These are phyloP conservation scores for Theropithecus gelada DNA, from an alignment of 2,113 vertebrate genomes.

Conservation along the genomic window DNA sequence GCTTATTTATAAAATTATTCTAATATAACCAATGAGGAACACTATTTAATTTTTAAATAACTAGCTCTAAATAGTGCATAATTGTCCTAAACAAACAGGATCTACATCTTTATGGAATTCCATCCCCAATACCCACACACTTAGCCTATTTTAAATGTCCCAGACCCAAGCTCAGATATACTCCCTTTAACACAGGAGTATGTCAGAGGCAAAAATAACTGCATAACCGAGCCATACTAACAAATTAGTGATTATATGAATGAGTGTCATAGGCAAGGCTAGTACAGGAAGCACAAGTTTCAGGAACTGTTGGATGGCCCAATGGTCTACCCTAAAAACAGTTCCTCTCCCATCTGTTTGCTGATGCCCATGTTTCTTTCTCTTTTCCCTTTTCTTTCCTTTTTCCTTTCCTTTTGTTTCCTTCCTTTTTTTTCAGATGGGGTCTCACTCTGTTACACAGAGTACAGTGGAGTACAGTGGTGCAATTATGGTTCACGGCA, in stretches of 20 bases:
- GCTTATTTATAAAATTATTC: background rate
- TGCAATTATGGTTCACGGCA: background rate
- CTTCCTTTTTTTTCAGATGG: background rate
- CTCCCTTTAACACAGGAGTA: background rate
- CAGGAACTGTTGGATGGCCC: background rate
- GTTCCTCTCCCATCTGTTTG: background rate
- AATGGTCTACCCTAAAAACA: background rate
- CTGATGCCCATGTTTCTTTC: background rate
- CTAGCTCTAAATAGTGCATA: background rate
- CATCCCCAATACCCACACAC: background rate
- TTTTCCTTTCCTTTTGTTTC: background rate
- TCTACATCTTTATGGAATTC: background rate
- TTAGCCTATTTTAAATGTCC: background rate
- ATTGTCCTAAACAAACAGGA: background rate
- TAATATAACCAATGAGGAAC: background rate
- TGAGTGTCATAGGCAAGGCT: background rate
- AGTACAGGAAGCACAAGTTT: background rate
- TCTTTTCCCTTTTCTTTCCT: no score
- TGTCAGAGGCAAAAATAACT: background rate
- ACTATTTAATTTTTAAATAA: constrained; percentile 12
- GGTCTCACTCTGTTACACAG: background rate
- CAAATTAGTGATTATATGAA: background rate
- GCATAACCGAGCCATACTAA: background rate
- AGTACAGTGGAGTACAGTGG: background rate
- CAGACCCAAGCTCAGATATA: background rate